These are phyloP conservation scores for Bolinopsis microptera DNA, from an alignment of 37 sponge, comb jelly and placozoan species.

Conservation along the genomic window DNA sequence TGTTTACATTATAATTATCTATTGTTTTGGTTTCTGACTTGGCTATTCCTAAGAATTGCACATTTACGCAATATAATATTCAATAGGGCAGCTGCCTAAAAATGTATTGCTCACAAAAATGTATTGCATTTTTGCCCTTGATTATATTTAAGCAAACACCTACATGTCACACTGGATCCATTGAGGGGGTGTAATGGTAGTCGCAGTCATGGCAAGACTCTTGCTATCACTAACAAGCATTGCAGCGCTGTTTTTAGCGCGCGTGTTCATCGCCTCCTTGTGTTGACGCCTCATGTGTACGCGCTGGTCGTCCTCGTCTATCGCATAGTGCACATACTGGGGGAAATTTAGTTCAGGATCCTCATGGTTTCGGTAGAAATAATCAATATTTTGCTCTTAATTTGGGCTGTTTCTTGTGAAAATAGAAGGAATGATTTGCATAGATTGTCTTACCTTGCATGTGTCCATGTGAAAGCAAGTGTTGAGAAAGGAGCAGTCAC, in stretches of 20 bases:
- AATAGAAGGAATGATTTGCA: no score
- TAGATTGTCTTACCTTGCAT: constrained; percentile 72
- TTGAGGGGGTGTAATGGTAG: constrained; percentile 78
- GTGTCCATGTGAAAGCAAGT: constrained; percentile 96
- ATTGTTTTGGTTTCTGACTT: no score
- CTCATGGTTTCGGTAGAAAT: no score
- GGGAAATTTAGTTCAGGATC: no score
- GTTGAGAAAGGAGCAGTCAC: constrained; percentile 98
- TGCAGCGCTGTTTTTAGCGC: constrained; percentile 65
- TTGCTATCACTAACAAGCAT: constrained; percentile 59
- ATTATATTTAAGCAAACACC: constrained; percentile 3
- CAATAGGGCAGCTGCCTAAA: no score
- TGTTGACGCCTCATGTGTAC: constrained; percentile 5
- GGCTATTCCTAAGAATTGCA: no score
- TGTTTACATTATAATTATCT: no score
- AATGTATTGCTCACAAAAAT: no score
- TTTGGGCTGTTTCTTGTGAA: no score
- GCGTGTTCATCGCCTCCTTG: not conserved
- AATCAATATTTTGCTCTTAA: no score
- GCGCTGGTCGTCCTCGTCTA: constrained; percentile 71
- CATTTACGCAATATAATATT: no score
- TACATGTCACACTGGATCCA: constrained; percentile 89
- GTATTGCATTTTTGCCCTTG: no score
- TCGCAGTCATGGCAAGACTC: not conserved
- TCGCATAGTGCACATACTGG: constrained; percentile 88